Percentiles rank a stretch among this genome's conserved stretches.
Conservation (phyloP, 2,113 vertebrate genomes). For the Pelecanoides urinatrix region DNA sequence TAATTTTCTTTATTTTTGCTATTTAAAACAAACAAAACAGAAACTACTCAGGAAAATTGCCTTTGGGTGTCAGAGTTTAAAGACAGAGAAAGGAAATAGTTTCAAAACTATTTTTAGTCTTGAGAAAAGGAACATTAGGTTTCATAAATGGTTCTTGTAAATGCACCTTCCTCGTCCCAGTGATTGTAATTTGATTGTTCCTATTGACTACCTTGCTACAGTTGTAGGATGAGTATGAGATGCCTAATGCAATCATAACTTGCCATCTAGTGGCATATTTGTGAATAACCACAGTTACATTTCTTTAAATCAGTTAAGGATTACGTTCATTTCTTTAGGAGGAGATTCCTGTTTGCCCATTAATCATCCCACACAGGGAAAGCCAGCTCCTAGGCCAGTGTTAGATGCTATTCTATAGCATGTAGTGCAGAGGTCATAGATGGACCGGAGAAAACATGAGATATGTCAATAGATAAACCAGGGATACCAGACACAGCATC, state of each 20-base stretch:
- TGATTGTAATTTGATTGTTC: neutral
- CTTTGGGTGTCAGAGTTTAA: neutral
- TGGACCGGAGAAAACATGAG: neutral
- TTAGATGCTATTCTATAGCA: neutral
- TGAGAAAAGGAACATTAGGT: neutral
- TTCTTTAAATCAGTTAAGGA: fast-evolving
- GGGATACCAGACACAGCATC: neutral
- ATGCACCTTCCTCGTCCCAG: neutral
- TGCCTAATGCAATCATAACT: neutral
- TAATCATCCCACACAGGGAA: neutral
- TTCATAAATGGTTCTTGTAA: neutral
- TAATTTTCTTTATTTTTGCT: neutral
- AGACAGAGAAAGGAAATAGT: neutral
- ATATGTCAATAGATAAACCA: neutral
- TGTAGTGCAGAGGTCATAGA: neutral
- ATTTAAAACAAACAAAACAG: neutral
- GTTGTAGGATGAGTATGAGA: fast-evolving
- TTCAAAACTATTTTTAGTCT: neutral
- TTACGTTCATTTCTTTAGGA: fast-evolving
- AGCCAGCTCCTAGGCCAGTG: neutral
- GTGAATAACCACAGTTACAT: neutral
- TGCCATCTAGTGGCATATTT: neutral
- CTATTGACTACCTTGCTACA: too few relatives aligned
- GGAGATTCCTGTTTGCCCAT: neutral
- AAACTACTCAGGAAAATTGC: neutral